Conservation (phyloP, 2,113 vertebrate genomes). For the Anas platyrhynchos region DNA sequence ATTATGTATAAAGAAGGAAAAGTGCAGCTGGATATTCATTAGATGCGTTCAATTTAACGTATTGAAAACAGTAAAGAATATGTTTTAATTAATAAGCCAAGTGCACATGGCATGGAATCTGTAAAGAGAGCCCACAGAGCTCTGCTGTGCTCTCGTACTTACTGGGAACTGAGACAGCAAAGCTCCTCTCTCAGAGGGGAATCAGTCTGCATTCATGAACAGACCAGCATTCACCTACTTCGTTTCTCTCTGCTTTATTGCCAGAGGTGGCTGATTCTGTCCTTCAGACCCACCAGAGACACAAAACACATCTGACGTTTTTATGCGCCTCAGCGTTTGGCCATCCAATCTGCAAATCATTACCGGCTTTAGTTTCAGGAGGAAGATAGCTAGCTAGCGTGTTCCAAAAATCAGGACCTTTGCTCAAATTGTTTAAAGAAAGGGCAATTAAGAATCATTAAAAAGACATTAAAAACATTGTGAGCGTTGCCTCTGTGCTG, state of each 20-base stretch:
- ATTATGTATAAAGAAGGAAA: constrained; percentile 34
- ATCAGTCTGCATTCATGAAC: background rate
- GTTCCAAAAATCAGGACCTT: background rate
- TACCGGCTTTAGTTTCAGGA: background rate
- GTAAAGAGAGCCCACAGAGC: background rate
- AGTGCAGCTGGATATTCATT: constrained; percentile 60
- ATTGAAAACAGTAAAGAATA: constrained; percentile 62
- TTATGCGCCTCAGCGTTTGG: background rate
- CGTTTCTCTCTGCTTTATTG: background rate
- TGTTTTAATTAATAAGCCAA: constrained; percentile 61
- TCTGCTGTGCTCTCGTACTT: background rate
- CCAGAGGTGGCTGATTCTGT: background rate
- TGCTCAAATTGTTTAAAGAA: background rate
- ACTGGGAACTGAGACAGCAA: background rate
- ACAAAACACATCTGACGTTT: fast-evolving
- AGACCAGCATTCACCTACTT: background rate
- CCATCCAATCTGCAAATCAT: background rate
- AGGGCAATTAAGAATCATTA: background rate
- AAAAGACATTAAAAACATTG: background rate
- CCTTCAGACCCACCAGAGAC: background rate
- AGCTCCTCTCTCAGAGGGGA: background rate
- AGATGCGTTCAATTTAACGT: constrained; percentile 41
- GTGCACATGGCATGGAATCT: background rate
- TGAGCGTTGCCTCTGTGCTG: background rate
- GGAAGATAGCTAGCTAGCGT: background rate